These are phyloP conservation scores for Chlorocebus sabaeus DNA, from an alignment of 2,113 vertebrate species.

Conservation along the genomic window DNA sequence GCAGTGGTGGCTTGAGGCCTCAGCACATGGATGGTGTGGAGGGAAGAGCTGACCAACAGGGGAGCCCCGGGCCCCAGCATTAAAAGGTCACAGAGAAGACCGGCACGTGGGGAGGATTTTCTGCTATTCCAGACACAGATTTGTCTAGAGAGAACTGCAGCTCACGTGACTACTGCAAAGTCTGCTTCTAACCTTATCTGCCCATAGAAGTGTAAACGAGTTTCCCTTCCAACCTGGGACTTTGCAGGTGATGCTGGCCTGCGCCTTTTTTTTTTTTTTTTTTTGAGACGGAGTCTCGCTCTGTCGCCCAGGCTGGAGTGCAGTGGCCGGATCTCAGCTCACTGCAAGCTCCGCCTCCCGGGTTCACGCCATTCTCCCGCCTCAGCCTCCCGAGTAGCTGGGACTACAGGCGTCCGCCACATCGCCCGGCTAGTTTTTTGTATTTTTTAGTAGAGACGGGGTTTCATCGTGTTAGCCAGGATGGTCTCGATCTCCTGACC, in stretches of 20 bases:
- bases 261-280: no score
- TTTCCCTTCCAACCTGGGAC: background rate
- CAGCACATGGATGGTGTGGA: background rate
- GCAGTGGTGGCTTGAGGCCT: background rate
- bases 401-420: no score
- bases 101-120: background rate
- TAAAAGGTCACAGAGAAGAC: background rate
- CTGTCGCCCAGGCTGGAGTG: no score
- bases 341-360: no score
- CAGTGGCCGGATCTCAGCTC: no score
- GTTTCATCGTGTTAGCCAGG: no score
- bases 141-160: background rate
- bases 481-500: no score
- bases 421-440: no score
- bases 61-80: background rate
- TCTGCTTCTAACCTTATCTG: background rate
- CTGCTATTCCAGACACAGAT: background rate
- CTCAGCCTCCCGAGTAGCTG: no score
- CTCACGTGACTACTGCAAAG: background rate
- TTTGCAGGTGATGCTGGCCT: background rate
- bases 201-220: rapidly evolving
- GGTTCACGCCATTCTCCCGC: no score
- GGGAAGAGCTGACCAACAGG: background rate
- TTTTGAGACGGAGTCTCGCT: no score
- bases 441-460: no score